Evolutionary conservation across 2,113 vertebrate genomes (phyloP).

Genomic region (Hucho hucho): DNA sequence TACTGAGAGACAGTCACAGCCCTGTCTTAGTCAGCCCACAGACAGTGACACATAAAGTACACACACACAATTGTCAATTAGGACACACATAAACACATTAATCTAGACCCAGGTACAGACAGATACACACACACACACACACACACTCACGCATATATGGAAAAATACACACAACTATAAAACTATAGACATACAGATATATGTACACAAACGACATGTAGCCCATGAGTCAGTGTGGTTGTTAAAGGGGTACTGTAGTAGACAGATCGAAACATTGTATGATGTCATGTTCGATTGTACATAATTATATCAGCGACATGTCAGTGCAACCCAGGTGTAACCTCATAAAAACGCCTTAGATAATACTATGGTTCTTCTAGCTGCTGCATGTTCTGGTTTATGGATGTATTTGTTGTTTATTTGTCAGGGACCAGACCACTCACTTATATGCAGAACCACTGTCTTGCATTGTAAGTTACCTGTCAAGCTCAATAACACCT

Average conservation of each 20-base stretch:
- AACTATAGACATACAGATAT: too few species aligned
- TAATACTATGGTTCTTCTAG: conserved; percentile 44
- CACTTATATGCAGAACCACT: too few species aligned
- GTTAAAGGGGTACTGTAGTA: background rate
- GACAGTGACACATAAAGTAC: conserved; percentile 31
- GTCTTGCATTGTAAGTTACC: too few species aligned
- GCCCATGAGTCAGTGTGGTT: conserved; percentile 51
- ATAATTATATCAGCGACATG: conserved; percentile 54
- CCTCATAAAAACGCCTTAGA: conserved; percentile 54
- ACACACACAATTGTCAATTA: conserved; percentile 48
- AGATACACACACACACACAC: background rate
- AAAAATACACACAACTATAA: too few species aligned
- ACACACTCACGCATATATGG: too few species aligned
- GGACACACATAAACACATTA: background rate
- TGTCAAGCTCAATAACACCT: too few species aligned
- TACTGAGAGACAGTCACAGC: background rate
- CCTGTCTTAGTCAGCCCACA: conserved; percentile 41
- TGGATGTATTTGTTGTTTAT: background rate
- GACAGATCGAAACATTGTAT: background rate
- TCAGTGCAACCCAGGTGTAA: conserved; percentile 26
- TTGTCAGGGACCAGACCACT: background rate
- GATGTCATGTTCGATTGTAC: conserved; percentile 14
- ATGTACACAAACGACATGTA: too few species aligned
- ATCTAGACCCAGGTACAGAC: background rate
- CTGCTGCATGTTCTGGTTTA: conserved; percentile 13